These are phyloP conservation scores for Pipa parva DNA, from an alignment of 2,113 vertebrate genomes.

Conservation along the genomic window DNA sequence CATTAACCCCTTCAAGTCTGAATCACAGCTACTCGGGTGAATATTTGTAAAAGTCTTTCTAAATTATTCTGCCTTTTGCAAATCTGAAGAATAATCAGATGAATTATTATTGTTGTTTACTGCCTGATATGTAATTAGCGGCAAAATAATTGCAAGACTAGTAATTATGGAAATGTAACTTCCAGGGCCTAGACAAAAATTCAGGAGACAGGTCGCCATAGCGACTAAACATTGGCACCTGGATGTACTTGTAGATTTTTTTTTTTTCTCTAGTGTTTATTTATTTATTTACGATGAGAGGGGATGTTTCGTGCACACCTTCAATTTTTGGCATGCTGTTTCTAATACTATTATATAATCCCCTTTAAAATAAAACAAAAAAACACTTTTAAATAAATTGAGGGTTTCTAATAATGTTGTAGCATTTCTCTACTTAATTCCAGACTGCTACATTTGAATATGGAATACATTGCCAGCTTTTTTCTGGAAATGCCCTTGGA, in stretches of 20 bases:
- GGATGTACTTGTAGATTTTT: neutral
- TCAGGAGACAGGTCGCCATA: neutral
- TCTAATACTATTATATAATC: too few relatives aligned
- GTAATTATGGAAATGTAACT: neutral
- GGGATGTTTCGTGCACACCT: too few relatives aligned
- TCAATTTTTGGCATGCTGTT: too few relatives aligned
- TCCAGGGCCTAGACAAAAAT: neutral
- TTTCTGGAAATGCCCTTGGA: too few relatives aligned
- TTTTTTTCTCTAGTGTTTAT: too few relatives aligned
- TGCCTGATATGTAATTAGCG: neutral
- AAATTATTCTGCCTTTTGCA: neutral
- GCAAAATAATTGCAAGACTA: neutral
- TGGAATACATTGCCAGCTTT: too few relatives aligned
- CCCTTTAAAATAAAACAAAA: too few relatives aligned
- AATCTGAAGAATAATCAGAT: neutral
- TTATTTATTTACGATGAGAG: too few relatives aligned
- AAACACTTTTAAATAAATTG: too few relatives aligned
- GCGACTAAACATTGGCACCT: neutral
- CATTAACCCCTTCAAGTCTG: slow-evolving; percentile 10
- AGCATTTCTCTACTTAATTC: too few relatives aligned
- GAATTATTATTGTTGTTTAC: slow-evolving; percentile 2
- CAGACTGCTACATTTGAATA: too few relatives aligned
- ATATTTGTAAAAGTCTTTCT: neutral
- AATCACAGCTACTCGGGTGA: neutral
- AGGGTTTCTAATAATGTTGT: too few relatives aligned